Evolutionary conservation across 2,113 vertebrate species (phyloP).

Genomic region (Anguilla japonica): DNA sequence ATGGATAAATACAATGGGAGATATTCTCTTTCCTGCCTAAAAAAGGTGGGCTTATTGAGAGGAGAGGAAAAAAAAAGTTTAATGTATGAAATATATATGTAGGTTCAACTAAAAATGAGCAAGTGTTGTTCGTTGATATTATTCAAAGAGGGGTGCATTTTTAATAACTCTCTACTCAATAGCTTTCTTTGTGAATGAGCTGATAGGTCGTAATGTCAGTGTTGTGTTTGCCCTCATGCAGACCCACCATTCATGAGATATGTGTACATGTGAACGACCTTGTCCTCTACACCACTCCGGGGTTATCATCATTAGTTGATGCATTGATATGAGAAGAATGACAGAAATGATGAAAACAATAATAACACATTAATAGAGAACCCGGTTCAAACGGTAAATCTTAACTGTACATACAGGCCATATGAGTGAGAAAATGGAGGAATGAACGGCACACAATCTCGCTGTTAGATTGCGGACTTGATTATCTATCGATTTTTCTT

Average conservation of each 20-base stretch:
- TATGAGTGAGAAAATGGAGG: constrained; percentile 13
- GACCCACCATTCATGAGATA: not conserved
- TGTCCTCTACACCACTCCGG: not conserved
- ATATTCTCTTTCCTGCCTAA: too few relatives aligned
- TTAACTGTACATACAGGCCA: not conserved
- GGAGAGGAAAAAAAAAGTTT: not conserved
- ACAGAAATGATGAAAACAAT: not conserved
- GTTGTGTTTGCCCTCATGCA: not conserved
- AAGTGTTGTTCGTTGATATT: not conserved
- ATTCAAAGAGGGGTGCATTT: not conserved
- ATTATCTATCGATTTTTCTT: constrained; percentile 52
- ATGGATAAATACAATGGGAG: too few relatives aligned
- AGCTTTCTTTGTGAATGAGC: not conserved
- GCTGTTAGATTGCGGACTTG: constrained; percentile 35
- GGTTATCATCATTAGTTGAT: not conserved
- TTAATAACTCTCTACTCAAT: not conserved
- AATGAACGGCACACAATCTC: not conserved
- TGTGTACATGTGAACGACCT: not conserved
- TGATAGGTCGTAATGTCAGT: not conserved
- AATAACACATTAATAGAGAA: constrained; percentile 3
- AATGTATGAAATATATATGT: not conserved
- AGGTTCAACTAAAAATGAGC: too few relatives aligned
- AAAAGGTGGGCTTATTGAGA: not conserved
- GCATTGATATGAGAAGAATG: not conserved
- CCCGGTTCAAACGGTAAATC: not conserved